Evolutionary conservation across 2,888 invertebrate species (phyloP).

Genomic region (Polymixis flavicincta): DNA sequence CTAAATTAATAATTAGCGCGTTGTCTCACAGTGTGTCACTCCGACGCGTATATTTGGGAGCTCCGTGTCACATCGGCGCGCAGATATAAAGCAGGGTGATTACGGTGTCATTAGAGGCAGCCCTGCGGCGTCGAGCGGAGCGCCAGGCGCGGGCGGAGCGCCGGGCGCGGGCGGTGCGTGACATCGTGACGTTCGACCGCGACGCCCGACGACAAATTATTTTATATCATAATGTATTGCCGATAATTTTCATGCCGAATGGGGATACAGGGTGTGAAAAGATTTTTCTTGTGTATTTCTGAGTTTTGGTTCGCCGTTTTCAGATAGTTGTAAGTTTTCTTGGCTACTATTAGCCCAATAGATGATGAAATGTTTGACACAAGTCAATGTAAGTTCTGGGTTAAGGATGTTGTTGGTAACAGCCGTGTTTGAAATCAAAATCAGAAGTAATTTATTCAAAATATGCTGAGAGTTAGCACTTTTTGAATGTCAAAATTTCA

Average conservation of each 20-base stretch:
- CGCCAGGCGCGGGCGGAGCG: constrained; percentile 31
- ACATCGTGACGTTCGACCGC: constrained; percentile 84
- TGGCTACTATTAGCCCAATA: background rate
- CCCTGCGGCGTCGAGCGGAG: constrained; percentile 58
- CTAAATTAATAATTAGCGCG: constrained; percentile 48
- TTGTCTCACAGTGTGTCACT: constrained; percentile 34
- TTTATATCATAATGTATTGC: constrained; percentile 85
- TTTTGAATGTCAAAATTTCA: no score
- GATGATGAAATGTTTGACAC: background rate
- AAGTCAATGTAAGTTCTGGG: background rate
- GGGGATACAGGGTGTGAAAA: constrained; percentile 43
- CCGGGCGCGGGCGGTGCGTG: constrained; percentile 72
- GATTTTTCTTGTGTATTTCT: background rate
- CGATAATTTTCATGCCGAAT: constrained; percentile 76
- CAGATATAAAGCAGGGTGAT: constrained; percentile 55
- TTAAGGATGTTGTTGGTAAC: background rate
- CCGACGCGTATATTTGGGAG: constrained; percentile 12
- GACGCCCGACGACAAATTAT: constrained; percentile 75
- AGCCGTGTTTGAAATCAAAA: no score
- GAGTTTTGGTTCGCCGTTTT: background rate
- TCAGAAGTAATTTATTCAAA: no score
- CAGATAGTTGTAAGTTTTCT: background rate
- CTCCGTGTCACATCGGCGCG: constrained; percentile 33
- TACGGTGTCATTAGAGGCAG: constrained; percentile 63
- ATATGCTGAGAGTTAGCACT: no score